Percentiles rank a stretch among this genome's conserved stretches.
Evolutionary conservation across 2,888 invertebrate species (phyloP).

Genomic region (Pyrochroa serraticornis): DNA sequence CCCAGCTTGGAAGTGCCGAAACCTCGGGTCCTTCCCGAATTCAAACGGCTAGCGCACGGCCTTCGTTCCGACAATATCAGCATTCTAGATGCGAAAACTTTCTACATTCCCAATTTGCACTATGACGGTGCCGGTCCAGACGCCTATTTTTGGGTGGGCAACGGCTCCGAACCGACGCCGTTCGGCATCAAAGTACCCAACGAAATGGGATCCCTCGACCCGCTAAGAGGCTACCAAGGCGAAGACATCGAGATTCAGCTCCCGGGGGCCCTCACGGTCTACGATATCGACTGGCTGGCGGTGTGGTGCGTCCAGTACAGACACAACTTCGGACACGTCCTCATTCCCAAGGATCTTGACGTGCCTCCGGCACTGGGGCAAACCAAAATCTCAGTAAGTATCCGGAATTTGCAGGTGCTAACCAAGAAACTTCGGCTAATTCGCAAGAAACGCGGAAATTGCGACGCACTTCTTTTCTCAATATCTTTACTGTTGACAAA

Average conservation of each 20-base stretch:
- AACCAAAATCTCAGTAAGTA: slow-evolving; percentile 85
- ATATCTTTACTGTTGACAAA: too few species aligned
- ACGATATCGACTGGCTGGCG: slow-evolving; percentile 90
- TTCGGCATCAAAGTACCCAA: slow-evolving; percentile 88
- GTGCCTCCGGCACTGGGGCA: slow-evolving; percentile 90
- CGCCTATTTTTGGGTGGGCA: slow-evolving; percentile 95
- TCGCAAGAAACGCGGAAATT: too few species aligned
- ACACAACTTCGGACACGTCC: slow-evolving; percentile 90
- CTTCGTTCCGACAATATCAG: slow-evolving; percentile 90
- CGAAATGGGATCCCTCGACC: slow-evolving; percentile 82
- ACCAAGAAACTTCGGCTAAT: neutral
- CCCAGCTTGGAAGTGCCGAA: slow-evolving; percentile 78
- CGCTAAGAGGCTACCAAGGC: slow-evolving; percentile 84
- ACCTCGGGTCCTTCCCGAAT: slow-evolving; percentile 81
- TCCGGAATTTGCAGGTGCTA: neutral
- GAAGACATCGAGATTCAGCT: slow-evolving; percentile 91
- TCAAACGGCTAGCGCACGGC: slow-evolving; percentile 86
- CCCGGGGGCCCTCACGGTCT: slow-evolving; percentile 82
- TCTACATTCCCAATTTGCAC: slow-evolving; percentile 90
- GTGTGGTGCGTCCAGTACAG: slow-evolving; percentile 91
- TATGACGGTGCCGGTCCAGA: slow-evolving; percentile 92
- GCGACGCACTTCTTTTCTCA: too few species aligned
- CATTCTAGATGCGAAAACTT: slow-evolving; percentile 88
- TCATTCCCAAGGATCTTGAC: slow-evolving; percentile 84
- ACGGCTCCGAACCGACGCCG: slow-evolving; percentile 78